A percentile compares a stretch with the other conserved stretches of the same genome.
Evolutionary conservation across 2,888 invertebrate genomes (phyloP).

Genomic region (Microctonus aethiopoides): DNA sequence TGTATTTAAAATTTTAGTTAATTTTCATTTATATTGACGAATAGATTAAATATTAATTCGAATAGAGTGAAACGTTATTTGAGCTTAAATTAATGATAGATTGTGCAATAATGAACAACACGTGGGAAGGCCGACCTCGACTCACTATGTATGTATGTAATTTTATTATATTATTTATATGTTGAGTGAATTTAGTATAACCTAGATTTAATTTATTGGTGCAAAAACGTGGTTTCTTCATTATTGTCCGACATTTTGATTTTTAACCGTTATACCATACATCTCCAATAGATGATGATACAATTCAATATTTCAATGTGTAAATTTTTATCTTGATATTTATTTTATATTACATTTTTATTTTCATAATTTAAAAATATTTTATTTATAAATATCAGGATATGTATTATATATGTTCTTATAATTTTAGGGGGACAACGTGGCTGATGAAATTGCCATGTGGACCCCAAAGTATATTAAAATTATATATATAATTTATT

Average conservation of each 20-base stretch:
- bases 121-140: slow-evolving; percentile 41
- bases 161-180: slow-evolving; percentile 38
- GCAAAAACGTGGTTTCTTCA: not conserved
- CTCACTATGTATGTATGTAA: slow-evolving; percentile 49
- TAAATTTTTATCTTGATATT: not conserved
- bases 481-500: not conserved
- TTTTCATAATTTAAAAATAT: too few relatives aligned
- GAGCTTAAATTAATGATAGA: not conserved
- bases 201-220: not conserved
- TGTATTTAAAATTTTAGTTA: not conserved
- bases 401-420: not conserved
- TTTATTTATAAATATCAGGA: too few relatives aligned
- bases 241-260: not conserved
- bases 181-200: not conserved
- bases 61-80: not conserved
- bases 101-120: slow-evolving; percentile 34
- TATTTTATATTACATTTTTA: not conserved
- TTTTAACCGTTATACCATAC: not conserved
- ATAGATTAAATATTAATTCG: not conserved
- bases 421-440: not conserved
- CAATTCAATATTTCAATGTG: not conserved
- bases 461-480: not conserved
- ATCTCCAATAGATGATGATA: too few relatives aligned
- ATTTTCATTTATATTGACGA: not conserved
- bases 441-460: not conserved